Percentiles rank a stretch among this genome's conserved stretches.
Conservation (phyloP, 2,113 vertebrate species). For the Thamnaconus septentrionalis region DNA sequence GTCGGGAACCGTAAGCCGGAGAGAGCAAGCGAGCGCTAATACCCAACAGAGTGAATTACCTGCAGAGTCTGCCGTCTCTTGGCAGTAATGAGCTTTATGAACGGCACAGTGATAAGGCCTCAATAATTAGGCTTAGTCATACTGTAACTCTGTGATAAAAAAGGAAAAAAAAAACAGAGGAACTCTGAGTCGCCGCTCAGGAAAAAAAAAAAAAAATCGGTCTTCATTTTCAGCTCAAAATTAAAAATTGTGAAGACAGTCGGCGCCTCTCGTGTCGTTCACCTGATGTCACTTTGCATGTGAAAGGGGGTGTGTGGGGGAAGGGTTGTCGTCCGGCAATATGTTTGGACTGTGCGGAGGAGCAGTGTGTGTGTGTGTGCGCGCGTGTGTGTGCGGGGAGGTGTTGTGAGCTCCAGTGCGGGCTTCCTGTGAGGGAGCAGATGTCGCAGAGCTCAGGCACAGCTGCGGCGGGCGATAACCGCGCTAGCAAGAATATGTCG, state of each 20-base stretch:
- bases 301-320: slow-evolving; percentile 9
- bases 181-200: slow-evolving; percentile 53
- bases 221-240: no score
- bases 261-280: slow-evolving; percentile 14
- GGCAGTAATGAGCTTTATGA: slow-evolving; percentile 80
- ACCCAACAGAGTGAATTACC: slow-evolving; percentile 74
- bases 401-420: slow-evolving; percentile 68
- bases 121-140: slow-evolving; percentile 82
- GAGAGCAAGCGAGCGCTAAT: slow-evolving; percentile 66
- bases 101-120: slow-evolving; percentile 73
- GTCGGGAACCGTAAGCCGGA: slow-evolving; percentile 62
- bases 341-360: slow-evolving; percentile 36
- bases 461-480: slow-evolving; percentile 85
- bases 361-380: slow-evolving; percentile 8
- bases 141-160: slow-evolving; percentile 81
- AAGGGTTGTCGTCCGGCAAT: slow-evolving; percentile 13
- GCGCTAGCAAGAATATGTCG: slow-evolving; percentile 73
- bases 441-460: slow-evolving; percentile 84
- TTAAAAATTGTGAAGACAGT: slow-evolving; percentile 12
- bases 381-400: slow-evolving; percentile 27
- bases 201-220: slow-evolving; percentile 20
- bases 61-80: slow-evolving; percentile 70
- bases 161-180: slow-evolving; percentile 33
- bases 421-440: slow-evolving; percentile 82
- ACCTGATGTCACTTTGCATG: slow-evolving; percentile 49